Evolutionary conservation across 2,797 vertebrate species (phyloP), one percentile per base, ranked within the genome.

Genomic region (Poeciliopsis turneri): DNA sequence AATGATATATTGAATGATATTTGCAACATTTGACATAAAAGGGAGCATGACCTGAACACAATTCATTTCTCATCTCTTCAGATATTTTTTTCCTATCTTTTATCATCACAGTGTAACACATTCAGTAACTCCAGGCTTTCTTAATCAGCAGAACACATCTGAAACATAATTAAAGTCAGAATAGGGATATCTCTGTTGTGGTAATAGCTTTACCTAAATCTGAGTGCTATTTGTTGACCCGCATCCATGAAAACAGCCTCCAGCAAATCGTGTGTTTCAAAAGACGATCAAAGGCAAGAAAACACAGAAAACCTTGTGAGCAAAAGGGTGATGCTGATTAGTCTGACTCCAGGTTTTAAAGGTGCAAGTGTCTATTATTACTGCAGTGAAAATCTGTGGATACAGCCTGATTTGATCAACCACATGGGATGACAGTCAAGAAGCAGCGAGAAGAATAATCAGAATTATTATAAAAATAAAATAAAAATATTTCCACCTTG

Each of bases 241-340:
- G 70, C 16, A 72, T 45, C 51, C 28, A 46, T 68, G 6, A 28
- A 76, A 73, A 66, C 41, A 25, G n/a, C 75, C 73, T 70, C n/a
- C 28, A 72, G 69, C 33, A 30, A 18, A 28, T 23, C 30, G 47
- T 5, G 36, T 0, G 70, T 68, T 64, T 55, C 12, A 72, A 59
- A 77, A 78, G 41, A 78, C 25, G 16, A 84, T 78, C 33, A n/a
- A 78, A 78, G 25, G 74, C 13, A 33, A 55, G 49, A 46, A 73
- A n/a, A n/a, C 28, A 23, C 49, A 28, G 36, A 47, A 72, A 81
- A 68, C 41, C 30, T 9, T 47, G 16, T 36, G 28, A 49, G 51
- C n/a, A 61, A 61, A 75, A 49, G 7, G 10, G 5, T 59, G 25
- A 43, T 43, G 46, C 36, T 61, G 13, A 51, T 61, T 47, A n/a